These are phyloP conservation scores for Diorhabda carinulata DNA, from an alignment of 1,140 invertebrate genomes.

Conservation along the genomic window DNA sequence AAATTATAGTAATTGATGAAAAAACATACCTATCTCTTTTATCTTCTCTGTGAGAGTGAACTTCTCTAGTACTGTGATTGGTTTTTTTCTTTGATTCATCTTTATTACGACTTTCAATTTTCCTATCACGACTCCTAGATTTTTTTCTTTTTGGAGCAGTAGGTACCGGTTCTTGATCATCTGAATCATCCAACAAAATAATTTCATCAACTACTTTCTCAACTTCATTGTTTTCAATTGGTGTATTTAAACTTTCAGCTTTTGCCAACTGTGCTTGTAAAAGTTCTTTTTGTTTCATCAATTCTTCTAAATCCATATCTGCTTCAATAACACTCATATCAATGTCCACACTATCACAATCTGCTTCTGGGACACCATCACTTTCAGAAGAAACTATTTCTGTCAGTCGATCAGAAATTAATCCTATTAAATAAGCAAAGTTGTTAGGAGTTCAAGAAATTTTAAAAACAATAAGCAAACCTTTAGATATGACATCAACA, in stretches of 20 bases:
- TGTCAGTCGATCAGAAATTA: constrained; percentile 40
- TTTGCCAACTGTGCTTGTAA: constrained; percentile 61
- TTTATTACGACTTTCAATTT: constrained; percentile 33
- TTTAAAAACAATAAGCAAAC: background rate
- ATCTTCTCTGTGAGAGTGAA: constrained; percentile 22
- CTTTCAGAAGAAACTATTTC: constrained; percentile 68
- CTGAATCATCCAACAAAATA: constrained; percentile 46
- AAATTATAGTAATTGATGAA: background rate
- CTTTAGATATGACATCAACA: constrained; percentile 9
- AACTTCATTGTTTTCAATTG: constrained; percentile 25
- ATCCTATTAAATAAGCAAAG: constrained; percentile 17
- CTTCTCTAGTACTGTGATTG: constrained; percentile 28
- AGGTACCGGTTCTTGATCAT: constrained; percentile 40
- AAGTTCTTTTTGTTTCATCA: constrained; percentile 82
- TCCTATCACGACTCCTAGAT: constrained; percentile 46
- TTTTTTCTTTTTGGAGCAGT: constrained; percentile 44
- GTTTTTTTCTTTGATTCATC: constrained; percentile 37
- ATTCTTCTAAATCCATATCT: constrained; percentile 80
- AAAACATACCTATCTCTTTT: constrained; percentile 5
- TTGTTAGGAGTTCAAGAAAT: too few species aligned
- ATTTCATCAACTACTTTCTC: constrained; percentile 39
- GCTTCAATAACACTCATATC: constrained; percentile 75
- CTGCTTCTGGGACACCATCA: constrained; percentile 62
- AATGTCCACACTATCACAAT: constrained; percentile 68
- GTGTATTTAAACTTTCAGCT: constrained; percentile 46